phyloP scores from a whole-genome alignment of 2,797 vertebrate genomes.

The Psittacula echo region DNA sequence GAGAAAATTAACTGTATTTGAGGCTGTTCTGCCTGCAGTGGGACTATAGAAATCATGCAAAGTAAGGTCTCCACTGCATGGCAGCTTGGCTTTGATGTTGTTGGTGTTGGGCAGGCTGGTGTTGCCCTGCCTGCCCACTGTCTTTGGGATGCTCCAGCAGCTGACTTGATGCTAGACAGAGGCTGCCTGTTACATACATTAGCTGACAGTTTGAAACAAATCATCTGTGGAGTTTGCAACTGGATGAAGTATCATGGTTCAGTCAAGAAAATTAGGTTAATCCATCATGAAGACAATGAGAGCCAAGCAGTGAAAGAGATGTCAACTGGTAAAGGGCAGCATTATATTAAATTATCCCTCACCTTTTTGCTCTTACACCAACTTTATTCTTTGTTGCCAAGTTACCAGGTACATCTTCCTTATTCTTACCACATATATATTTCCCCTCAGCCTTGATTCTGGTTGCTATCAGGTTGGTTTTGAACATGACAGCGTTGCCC shows the following conservation, averaged over 20 bases:
- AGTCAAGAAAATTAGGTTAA: conserved; percentile 32
- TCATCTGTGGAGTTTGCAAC: not conserved
- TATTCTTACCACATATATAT: not conserved
- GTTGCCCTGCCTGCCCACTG: not conserved
- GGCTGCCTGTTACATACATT: not conserved
- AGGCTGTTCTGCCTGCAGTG: not conserved
- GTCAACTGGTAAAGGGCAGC: conserved; percentile 53
- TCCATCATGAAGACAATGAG: conserved; percentile 14
- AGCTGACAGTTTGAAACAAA: not conserved
- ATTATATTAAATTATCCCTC: conserved; percentile 53
- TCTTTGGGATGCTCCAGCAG: not conserved
- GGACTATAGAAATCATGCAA: not conserved
- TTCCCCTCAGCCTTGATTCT: not conserved
- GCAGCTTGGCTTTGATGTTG: not conserved
- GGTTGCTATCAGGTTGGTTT: not conserved
- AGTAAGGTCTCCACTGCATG: not conserved
- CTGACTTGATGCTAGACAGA: not conserved
- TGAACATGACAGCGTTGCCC: not conserved
- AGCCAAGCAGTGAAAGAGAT: conserved; percentile 25
- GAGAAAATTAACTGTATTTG: not conserved
- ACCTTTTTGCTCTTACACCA: conserved; percentile 55
- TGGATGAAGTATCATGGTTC: conserved; percentile 8
- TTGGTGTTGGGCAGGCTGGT: not conserved
- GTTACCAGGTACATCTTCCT: conserved; percentile 25
- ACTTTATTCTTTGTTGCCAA: conserved; percentile 63